Conservation (phyloP, 2,113 vertebrate genomes). For the Hyperopisus bebe region DNA sequence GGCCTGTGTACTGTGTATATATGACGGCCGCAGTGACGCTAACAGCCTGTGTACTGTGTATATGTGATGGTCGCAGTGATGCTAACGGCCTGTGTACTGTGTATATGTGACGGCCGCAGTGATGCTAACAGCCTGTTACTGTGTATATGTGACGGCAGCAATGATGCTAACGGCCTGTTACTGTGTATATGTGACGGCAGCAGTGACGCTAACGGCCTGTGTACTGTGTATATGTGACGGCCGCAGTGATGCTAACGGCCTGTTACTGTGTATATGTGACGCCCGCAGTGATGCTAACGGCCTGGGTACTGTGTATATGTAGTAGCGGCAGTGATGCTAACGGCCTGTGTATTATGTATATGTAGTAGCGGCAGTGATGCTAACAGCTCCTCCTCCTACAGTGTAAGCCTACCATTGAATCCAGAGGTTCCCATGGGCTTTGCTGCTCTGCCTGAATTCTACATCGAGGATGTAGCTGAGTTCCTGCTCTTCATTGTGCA, state of each 20-base stretch:
- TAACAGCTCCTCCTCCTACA: conserved; percentile 39
- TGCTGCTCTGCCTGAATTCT: conserved; percentile 95
- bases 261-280: neutral
- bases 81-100: neutral
- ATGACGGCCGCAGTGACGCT: neutral
- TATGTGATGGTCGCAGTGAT: neutral
- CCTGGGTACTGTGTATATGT: neutral
- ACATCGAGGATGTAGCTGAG: conserved; percentile 97
- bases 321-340: neutral
- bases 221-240: neutral
- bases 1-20: neutral
- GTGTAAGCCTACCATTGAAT: conserved; percentile 83
- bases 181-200: neutral
- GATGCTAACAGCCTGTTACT: neutral
- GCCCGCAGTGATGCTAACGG: neutral
- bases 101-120: neutral
- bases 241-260: neutral
- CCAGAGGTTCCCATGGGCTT: conserved; percentile 92
- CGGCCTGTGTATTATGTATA: neutral
- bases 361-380: neutral
- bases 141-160: neutral
- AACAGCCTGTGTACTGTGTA: neutral
- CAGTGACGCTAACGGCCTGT: neutral
- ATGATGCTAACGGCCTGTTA: neutral
- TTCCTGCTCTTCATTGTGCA: conserved; percentile 99